phyloP scores from a whole-genome alignment of 2,888 invertebrate species.

The Sphaerophoria taeniata region DNA sequence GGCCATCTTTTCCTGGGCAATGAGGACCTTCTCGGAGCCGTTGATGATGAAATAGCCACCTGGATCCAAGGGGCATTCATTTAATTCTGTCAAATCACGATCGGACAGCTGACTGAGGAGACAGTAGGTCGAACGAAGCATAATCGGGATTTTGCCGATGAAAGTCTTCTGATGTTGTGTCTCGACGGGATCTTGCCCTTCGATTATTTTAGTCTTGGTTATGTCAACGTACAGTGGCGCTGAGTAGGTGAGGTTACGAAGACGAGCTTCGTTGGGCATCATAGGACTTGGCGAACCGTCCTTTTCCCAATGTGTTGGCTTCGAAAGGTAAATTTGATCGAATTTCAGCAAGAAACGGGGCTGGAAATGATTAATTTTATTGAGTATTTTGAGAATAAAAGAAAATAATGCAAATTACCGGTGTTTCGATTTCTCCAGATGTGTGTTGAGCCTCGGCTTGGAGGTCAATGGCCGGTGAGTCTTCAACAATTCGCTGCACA shows the following conservation, averaged over 20 bases:
- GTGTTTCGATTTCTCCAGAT: conserved; percentile 95
- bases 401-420: conserved; percentile 82
- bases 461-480: conserved; percentile 98
- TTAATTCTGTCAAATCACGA: conserved; percentile 99
- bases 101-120: conserved; percentile 96
- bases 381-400: neutral
- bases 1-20: conserved; percentile 99
- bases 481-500: conserved; percentile 99
- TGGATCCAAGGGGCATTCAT: conserved; percentile 99
- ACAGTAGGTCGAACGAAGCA: conserved; percentile 99
- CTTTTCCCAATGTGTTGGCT: conserved; percentile 99
- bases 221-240: conserved; percentile 99
- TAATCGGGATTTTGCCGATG: conserved; percentile 98
- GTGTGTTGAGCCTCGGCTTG: conserved; percentile 99
- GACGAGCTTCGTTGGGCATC: conserved; percentile 99
- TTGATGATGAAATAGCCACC: conserved; percentile 99
- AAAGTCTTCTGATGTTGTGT: conserved; percentile 90
- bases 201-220: conserved; percentile 96
- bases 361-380: conserved; percentile 78
- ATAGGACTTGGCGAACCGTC: conserved; percentile 99
- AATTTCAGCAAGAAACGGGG: conserved; percentile 97
- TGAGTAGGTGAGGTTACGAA: conserved; percentile 98
- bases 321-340: conserved; percentile 99
- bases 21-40: conserved; percentile 98
- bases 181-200: conserved; percentile 94